Percentiles rank a stretch among this genome's conserved stretches.
phyloP scores from a whole-genome alignment of 2,113 vertebrate species.

The Gavialis gangeticus region DNA sequence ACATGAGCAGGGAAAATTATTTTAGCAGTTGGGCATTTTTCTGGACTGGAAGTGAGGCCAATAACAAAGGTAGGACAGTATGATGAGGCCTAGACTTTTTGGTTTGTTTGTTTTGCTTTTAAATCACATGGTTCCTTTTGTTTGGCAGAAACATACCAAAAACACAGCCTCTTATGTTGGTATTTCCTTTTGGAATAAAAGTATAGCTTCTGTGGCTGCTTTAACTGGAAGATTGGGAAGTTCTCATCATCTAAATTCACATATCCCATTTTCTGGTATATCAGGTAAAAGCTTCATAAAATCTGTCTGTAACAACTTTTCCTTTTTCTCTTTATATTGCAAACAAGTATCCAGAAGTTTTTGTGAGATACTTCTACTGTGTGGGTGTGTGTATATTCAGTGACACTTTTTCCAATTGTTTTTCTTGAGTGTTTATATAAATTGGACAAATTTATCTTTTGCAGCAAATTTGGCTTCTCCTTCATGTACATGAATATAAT shows the following conservation, averaged over 20 bases:
- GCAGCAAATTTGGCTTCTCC: neutral
- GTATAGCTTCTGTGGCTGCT: fast-evolving
- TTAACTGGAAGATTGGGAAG: neutral
- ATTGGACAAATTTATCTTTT: neutral
- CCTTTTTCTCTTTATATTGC: neutral
- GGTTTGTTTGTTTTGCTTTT: neutral
- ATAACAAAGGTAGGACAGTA: neutral
- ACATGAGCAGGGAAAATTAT: neutral
- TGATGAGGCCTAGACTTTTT: neutral
- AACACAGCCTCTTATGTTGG: neutral
- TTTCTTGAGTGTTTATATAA: neutral
- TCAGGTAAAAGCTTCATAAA: neutral
- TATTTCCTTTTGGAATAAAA: neutral
- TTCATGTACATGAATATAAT: neutral
- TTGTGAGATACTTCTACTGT: neutral
- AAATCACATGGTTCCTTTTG: neutral
- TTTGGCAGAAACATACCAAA: fast-evolving
- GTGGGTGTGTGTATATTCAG: neutral
- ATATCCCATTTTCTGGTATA: neutral
- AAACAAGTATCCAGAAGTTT: neutral
- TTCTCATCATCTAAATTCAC: neutral
- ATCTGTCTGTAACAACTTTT: neutral
- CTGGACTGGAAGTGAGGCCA: neutral
- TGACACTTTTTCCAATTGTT: neutral
- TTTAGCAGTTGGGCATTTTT: neutral